phyloP scores from a whole-genome alignment of 2,888 invertebrate species.

The Drepana falcataria region DNA sequence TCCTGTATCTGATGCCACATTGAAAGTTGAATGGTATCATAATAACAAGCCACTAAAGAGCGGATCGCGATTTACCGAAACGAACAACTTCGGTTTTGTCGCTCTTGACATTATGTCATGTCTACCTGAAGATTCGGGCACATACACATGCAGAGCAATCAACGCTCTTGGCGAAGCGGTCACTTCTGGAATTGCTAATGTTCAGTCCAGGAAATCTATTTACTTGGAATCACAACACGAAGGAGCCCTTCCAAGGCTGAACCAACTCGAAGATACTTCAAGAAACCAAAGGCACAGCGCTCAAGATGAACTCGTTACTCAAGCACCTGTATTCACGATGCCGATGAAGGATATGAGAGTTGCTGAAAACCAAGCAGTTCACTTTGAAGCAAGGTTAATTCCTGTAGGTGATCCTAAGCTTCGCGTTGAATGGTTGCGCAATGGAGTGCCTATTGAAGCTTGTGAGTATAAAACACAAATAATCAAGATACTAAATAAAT shows the following conservation, averaged over 20 bases:
- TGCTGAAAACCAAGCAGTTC: slow-evolving; percentile 94
- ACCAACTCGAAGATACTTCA: slow-evolving; percentile 89
- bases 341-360: slow-evolving; percentile 92
- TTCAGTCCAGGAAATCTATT: slow-evolving; percentile 91
- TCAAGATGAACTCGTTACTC: slow-evolving; percentile 88
- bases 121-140: slow-evolving; percentile 97
- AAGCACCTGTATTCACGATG: slow-evolving; percentile 95
- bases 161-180: slow-evolving; percentile 96
- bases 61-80: slow-evolving; percentile 96
- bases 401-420: slow-evolving; percentile 96
- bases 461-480: slow-evolving; percentile 75
- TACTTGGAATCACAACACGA: slow-evolving; percentile 93
- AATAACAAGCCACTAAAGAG: slow-evolving; percentile 94
- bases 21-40: slow-evolving; percentile 98
- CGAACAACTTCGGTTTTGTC: slow-evolving; percentile 98
- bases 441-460: slow-evolving; percentile 93
- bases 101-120: slow-evolving; percentile 97
- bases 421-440: slow-evolving; percentile 95
- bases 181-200: slow-evolving; percentile 91
- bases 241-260: slow-evolving; percentile 87
- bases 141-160: slow-evolving; percentile 94
- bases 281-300: slow-evolving; percentile 85
- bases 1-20: slow-evolving; percentile 94
- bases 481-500: neutral
- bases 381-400: slow-evolving; percentile 95